Evolutionary conservation across 2,113 vertebrate species (phyloP).

Genomic region (Dicaeum eximium): DNA sequence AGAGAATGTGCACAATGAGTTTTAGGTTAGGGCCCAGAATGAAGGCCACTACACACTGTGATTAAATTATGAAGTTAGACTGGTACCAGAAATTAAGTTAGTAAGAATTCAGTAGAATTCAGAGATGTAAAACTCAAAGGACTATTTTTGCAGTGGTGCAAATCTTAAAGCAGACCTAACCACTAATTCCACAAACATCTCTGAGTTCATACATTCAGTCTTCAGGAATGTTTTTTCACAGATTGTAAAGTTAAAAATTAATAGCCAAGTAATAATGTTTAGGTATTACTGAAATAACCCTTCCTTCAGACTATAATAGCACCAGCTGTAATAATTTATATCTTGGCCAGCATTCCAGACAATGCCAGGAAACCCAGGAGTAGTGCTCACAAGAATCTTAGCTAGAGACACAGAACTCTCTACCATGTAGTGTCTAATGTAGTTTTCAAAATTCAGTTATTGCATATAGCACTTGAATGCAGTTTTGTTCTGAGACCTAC

Average conservation of each 20-base stretch:
- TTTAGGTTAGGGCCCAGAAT: not conserved
- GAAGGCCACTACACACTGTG: not conserved
- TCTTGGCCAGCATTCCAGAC: not conserved
- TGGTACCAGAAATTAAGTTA: not conserved
- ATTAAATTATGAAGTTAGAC: not conserved
- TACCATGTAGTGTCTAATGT: not conserved
- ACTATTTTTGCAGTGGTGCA: not conserved
- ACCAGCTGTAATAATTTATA: not conserved
- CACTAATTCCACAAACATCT: not conserved
- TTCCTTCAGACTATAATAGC: not conserved
- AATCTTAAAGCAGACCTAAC: not conserved
- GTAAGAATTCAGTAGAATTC: not conserved
- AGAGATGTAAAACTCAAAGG: not conserved
- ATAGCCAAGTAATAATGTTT: not conserved
- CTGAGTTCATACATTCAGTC: not conserved
- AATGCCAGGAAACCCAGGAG: not conserved
- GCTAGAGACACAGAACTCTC: not conserved
- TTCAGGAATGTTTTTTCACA: not conserved
- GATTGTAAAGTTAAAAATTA: not conserved
- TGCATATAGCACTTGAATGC: not conserved
- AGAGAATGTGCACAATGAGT: not conserved
- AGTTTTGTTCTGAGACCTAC: not conserved
- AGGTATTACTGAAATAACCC: not conserved
- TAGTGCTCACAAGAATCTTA: not conserved
- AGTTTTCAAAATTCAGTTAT: not conserved